These are phyloP conservation scores for Coelogynopora nodosa DNA, from an alignment of 2,888 invertebrate genomes.

Conservation along the genomic window DNA sequence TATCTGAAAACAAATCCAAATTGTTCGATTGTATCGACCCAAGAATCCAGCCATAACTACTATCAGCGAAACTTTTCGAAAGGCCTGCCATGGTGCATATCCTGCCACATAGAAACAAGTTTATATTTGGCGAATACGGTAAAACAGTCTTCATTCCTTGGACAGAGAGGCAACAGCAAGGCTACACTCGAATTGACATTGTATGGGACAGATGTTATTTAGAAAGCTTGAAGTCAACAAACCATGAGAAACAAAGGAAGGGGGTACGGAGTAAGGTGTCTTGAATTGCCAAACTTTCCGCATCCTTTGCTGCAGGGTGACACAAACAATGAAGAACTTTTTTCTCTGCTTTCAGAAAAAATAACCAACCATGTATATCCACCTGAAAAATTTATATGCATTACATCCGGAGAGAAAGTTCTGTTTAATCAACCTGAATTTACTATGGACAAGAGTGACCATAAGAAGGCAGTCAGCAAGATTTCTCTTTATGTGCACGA, in stretches of 20 bases:
- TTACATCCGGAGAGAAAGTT: neutral
- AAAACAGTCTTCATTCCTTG: constrained; percentile 13
- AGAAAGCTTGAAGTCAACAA: constrained; percentile 3
- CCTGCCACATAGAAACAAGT: constrained; percentile 15
- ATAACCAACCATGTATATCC: neutral
- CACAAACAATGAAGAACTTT: neutral
- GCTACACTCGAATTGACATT: constrained; percentile 26
- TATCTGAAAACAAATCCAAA: neutral
- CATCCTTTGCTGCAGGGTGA: neutral
- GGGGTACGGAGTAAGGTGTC: neutral
- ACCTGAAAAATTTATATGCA: neutral
- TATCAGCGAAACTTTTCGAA: neutral
- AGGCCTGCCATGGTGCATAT: neutral
- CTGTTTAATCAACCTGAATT: neutral
- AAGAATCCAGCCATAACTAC: neutral
- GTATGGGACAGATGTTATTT: neutral
- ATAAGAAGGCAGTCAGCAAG: neutral
- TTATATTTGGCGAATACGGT: constrained; percentile 4
- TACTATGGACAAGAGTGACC: neutral
- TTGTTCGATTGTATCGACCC: neutral
- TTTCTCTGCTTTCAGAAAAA: neutral
- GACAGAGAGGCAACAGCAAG: neutral
- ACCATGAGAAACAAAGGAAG: neutral
- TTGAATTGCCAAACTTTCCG: neutral
- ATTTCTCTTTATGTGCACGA: neutral